These are phyloP conservation scores for Anthopleura sola DNA, from an alignment of 64 coral and sea anemone species.

Conservation along the genomic window DNA sequence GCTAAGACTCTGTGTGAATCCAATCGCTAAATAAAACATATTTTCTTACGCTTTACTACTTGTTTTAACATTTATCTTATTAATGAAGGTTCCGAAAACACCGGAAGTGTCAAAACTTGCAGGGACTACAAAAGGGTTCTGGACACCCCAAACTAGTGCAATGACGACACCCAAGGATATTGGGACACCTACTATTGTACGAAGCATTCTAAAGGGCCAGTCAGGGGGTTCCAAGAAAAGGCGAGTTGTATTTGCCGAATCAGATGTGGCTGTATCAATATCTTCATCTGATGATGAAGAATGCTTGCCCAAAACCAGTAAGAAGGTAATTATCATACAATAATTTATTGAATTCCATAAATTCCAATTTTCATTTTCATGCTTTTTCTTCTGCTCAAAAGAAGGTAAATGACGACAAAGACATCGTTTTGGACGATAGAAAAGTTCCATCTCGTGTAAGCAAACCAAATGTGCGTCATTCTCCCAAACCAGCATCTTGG, in stretches of 20 bases:
- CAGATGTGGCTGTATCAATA: constrained; percentile 38
- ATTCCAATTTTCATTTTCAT: background rate
- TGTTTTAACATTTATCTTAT: background rate
- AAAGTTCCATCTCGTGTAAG: constrained; percentile 39
- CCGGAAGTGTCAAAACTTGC: constrained; percentile 13
- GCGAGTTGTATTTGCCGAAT: constrained; percentile 71
- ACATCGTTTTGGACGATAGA: background rate
- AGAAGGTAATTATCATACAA: background rate
- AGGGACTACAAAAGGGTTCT: constrained; percentile 3
- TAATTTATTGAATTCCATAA: background rate
- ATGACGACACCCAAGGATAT: constrained; percentile 11
- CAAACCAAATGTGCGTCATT: constrained; percentile 70
- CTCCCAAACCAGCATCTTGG: constrained; percentile 81
- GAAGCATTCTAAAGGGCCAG: constrained; percentile 66
- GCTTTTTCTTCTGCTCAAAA: background rate
- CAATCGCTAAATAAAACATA: too few relatives aligned
- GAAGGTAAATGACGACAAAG: background rate
- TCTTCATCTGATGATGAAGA: constrained; percentile 48
- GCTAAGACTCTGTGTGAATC: too few relatives aligned
- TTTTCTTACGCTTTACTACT: too few relatives aligned
- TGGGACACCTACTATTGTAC: constrained; percentile 10
- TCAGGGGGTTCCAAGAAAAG: constrained; percentile 55
- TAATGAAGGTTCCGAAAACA: constrained; percentile 30
- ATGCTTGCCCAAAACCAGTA: constrained; percentile 17
- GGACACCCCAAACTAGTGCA: constrained; percentile 1